phyloP scores from a whole-genome alignment of 92 coral and sea anemone species.

The Anthopleura xanthogrammica region DNA sequence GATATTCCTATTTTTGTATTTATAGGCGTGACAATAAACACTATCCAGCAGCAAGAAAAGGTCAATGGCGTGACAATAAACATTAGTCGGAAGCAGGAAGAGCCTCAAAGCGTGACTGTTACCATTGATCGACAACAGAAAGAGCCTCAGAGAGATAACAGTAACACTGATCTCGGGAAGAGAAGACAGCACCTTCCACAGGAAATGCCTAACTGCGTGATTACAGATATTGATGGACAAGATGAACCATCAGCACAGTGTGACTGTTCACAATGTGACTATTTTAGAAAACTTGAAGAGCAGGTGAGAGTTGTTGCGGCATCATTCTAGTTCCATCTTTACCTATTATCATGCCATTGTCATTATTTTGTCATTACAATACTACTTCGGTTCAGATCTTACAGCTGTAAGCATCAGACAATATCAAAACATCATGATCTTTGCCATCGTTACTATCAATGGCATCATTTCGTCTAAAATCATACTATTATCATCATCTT shows the following conservation, averaged over 20 bases:
- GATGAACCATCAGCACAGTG: slow-evolving; percentile 37
- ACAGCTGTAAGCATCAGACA: neutral
- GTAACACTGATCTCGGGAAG: neutral
- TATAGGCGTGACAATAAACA: neutral
- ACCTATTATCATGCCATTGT: neutral
- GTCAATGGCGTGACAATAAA: neutral
- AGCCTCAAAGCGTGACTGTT: neutral
- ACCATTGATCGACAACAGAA: neutral
- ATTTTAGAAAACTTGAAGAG: slow-evolving; percentile 54
- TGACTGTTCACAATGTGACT: slow-evolving; percentile 70
- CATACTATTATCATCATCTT: neutral
- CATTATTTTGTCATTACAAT: neutral
- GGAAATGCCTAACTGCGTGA: neutral
- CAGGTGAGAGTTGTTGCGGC: slow-evolving; percentile 38
- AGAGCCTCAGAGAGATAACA: neutral
- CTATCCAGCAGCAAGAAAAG: neutral
- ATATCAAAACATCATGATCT: neutral
- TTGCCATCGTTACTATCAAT: neutral
- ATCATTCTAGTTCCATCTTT: neutral
- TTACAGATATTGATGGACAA: neutral
- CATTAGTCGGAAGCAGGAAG: neutral
- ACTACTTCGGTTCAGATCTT: no score
- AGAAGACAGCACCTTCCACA: neutral
- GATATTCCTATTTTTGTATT: neutral
- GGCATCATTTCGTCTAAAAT: neutral